phyloP scores from a whole-genome alignment of 2,888 invertebrate species.

The Ichneumoninae sp. region DNA sequence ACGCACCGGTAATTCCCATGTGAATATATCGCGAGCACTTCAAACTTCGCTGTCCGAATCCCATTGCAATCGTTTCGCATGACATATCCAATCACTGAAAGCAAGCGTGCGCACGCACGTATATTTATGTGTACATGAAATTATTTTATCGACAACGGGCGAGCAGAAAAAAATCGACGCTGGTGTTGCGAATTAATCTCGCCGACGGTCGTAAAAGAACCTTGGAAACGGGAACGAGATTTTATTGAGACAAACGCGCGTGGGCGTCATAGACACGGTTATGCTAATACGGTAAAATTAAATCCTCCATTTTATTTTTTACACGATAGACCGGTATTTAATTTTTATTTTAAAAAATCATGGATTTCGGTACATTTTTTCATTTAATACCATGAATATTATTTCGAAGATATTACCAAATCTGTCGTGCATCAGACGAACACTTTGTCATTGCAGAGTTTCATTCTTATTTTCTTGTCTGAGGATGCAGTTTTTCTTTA shows the following conservation, averaged over 20 bases:
- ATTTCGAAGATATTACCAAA: neutral
- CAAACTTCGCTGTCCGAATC: conserved; percentile 14
- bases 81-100: conserved; percentile 20
- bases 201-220: neutral
- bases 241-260: neutral
- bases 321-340: neutral
- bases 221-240: neutral
- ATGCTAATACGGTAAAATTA: neutral
- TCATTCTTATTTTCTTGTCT: neutral
- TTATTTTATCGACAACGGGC: neutral
- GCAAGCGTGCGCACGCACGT: conserved; percentile 2
- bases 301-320: neutral
- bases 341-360: neutral
- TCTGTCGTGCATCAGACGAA: neutral
- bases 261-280: neutral
- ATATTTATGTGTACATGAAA: neutral
- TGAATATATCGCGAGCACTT: neutral
- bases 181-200: neutral
- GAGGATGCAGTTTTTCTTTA: neutral
- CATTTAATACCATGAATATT: neutral
- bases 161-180: conserved; percentile 1
- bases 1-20: neutral
- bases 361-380: neutral
- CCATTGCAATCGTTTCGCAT: conserved; percentile 26
- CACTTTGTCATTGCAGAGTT: neutral